These are phyloP conservation scores for Bubo blakistoni DNA, from an alignment of 2,113 vertebrate genomes.

Conservation along the genomic window DNA sequence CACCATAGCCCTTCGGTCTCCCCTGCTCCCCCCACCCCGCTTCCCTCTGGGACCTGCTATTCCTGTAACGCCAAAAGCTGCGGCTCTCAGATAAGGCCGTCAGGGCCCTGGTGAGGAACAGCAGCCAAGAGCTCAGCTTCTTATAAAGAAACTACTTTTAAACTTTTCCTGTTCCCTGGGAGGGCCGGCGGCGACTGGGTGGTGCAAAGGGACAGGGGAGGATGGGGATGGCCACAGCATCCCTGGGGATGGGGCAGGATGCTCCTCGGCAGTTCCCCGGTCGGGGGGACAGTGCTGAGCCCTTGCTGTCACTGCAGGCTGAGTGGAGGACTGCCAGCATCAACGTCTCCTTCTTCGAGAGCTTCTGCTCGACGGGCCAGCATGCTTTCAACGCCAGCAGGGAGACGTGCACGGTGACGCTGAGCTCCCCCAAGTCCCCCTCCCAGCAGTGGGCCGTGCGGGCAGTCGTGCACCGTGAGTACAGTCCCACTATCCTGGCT, in stretches of 20 bases:
- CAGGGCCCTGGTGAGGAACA: background rate
- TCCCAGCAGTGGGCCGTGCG: background rate
- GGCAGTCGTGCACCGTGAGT: background rate
- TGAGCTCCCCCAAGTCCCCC: fast-evolving
- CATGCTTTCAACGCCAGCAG: slow-evolving; percentile 11
- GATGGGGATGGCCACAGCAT: background rate
- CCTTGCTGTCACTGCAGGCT: background rate
- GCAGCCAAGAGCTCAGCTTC: slow-evolving; percentile 7
- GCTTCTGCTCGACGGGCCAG: slow-evolving; percentile 62
- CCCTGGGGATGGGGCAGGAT: fast-evolving
- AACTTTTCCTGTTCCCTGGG: slow-evolving; percentile 45
- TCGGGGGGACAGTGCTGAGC: background rate
- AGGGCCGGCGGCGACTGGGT: fast-evolving
- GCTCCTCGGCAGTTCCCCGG: background rate
- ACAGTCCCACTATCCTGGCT: background rate
- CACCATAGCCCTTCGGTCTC: fast-evolving
- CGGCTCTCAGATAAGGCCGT: slow-evolving; percentile 2
- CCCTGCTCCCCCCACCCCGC: fast-evolving
- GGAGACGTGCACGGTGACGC: slow-evolving; percentile 19
- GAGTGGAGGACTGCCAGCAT: background rate
- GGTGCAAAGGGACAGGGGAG: background rate
- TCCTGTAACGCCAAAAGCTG: slow-evolving; percentile 42
- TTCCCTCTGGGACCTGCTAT: slow-evolving; percentile 34
- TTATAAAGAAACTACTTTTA: slow-evolving; percentile 20
- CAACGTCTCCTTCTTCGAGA: background rate